phyloP scores from a whole-genome alignment of 1,140 invertebrate species.

The Apis florea region DNA sequence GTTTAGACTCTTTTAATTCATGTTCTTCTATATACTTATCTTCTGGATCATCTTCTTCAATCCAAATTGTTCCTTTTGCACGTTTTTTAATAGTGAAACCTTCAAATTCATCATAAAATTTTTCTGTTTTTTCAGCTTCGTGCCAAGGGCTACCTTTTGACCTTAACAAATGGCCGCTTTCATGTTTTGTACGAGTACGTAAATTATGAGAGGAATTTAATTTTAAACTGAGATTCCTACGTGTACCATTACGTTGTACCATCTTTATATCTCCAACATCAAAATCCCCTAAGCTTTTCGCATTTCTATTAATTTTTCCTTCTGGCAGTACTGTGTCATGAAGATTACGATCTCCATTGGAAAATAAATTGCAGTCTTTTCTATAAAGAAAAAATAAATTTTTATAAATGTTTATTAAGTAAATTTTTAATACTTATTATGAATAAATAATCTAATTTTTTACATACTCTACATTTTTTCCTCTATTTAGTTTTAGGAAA shows the following conservation, averaged over 20 bases:
- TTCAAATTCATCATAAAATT: constrained; percentile 76
- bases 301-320: constrained; percentile 66
- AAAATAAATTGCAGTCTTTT: constrained; percentile 74
- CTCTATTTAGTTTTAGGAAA: constrained; percentile 81
- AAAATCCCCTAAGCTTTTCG: constrained; percentile 70
- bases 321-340: constrained; percentile 69
- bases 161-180: constrained; percentile 77
- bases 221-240: constrained; percentile 74
- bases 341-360: constrained; percentile 72
- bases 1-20: constrained; percentile 50
- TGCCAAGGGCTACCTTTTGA: constrained; percentile 77
- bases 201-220: constrained; percentile 76
- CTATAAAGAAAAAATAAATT: constrained; percentile 51
- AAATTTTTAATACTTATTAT: neutral
- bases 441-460: neutral
- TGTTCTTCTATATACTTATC: constrained; percentile 64
- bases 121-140: constrained; percentile 72
- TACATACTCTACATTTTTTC: constrained; percentile 76
- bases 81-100: constrained; percentile 78
- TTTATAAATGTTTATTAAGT: neutral
- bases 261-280: constrained; percentile 73
- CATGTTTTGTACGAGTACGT: constrained; percentile 76
- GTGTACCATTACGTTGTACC: constrained; percentile 78
- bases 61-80: constrained; percentile 78
- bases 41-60: constrained; percentile 73